phyloP scores from a whole-genome alignment of 2,888 invertebrate species.

The Tetragonisca angustula region DNA sequence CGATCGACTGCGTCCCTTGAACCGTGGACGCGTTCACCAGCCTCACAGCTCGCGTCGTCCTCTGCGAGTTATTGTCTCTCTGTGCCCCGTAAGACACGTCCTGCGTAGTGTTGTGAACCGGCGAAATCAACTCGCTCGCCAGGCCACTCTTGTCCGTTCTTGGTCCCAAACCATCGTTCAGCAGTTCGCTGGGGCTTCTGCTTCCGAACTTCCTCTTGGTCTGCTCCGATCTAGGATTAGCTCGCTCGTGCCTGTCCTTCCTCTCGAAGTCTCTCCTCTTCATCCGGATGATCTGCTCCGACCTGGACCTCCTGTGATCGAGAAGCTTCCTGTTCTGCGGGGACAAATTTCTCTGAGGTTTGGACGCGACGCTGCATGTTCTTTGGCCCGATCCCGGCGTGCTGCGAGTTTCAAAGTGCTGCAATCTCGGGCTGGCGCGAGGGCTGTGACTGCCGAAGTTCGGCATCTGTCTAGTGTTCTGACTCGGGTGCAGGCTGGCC shows the following conservation, averaged over 20 bases:
- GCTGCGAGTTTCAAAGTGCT: conserved; percentile 78
- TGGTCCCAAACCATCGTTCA: conserved; percentile 82
- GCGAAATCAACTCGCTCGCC: conserved; percentile 64
- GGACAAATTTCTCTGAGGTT: conserved; percentile 65
- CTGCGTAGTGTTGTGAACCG: conserved; percentile 29
- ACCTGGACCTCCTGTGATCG: conserved; percentile 79
- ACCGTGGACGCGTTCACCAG: conserved; percentile 61
- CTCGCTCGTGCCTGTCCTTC: conserved; percentile 64
- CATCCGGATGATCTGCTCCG: conserved; percentile 78
- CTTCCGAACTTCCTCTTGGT: conserved; percentile 59
- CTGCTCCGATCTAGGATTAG: conserved; percentile 56
- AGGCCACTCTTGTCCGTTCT: conserved; percentile 81
- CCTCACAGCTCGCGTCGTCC: conserved; percentile 42
- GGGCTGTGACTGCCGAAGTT: conserved; percentile 82
- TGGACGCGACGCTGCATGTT: conserved; percentile 38
- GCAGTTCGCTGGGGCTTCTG: conserved; percentile 64
- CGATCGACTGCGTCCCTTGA: conserved; percentile 56
- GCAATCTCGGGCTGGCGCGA: conserved; percentile 79
- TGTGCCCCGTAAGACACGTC: conserved; percentile 38
- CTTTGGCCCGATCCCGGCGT: conserved; percentile 57
- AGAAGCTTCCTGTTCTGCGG: conserved; percentile 78
- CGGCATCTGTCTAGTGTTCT: conserved; percentile 81
- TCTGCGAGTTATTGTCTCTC: conserved; percentile 55
- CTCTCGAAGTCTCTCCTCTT: conserved; percentile 72
- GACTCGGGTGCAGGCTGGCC: conserved; percentile 81